Evolutionary conservation across 2,113 vertebrate species (phyloP).

Genomic region (Panthera tigris): DNA sequence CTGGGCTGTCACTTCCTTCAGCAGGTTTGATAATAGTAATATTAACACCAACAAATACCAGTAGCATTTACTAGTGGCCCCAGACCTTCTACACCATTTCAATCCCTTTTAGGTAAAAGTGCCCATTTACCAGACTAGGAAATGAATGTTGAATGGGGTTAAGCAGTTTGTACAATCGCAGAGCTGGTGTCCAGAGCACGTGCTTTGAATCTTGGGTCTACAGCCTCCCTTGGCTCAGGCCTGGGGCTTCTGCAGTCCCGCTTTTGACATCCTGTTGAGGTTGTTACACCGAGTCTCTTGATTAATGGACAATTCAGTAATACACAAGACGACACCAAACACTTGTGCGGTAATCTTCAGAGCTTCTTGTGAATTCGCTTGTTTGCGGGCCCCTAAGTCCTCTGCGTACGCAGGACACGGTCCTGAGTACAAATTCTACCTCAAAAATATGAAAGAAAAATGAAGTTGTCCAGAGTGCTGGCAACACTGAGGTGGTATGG

Average conservation of each 20-base stretch:
- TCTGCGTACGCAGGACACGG: background rate
- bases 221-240: background rate
- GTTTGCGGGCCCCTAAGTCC: background rate
- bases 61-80: background rate
- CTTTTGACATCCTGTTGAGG: background rate
- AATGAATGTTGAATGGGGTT: background rate
- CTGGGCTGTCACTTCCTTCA: background rate
- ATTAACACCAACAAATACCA: background rate
- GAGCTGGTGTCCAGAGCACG: background rate
- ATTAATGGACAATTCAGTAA: background rate
- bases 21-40: background rate
- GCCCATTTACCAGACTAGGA: background rate
- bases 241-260: no score
- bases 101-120: background rate
- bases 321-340: no score
- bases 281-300: background rate
- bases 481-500: no score
- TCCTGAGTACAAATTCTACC: background rate
- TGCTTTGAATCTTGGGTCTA: background rate
- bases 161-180: background rate
- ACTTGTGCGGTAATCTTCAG: background rate
- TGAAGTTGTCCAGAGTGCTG: background rate
- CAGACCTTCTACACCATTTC: background rate
- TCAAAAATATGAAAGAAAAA: background rate
- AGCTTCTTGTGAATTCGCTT: background rate